Evolutionary conservation across 2,113 vertebrate genomes (phyloP), one percentile per base, ranked within the genome.

Genomic region (Lanius ludovicianus): DNA sequence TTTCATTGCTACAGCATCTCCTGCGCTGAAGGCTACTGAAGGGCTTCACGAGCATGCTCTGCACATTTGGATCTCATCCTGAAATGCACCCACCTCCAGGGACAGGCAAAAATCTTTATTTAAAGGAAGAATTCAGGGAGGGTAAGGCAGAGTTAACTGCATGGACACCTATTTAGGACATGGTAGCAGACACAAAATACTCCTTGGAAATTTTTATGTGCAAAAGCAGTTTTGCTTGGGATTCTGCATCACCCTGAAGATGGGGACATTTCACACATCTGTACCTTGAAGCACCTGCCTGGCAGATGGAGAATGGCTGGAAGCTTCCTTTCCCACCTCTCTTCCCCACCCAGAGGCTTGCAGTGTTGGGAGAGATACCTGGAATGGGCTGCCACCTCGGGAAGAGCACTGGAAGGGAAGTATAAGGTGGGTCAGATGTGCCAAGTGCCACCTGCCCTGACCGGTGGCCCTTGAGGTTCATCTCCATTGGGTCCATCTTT

Each of bases 401-500:
- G 71, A 64, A 49, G 21, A 87, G 41, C 55, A 44, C 27, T 0
- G 3, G n/a, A 42, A 93, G 41, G 67, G 42, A 89, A 35, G 16
- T 8, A 1, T 49, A 42, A 55, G 83, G 76, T 14, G 22, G 52
- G 63, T 63, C 3, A 15, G 76, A 69, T 1, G 6, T 65, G 76
- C 76, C 64, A 63, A 76, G 88, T 3, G 8, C 83, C 0, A 3
- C 65, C 76, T 83, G 86, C 73, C 91, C 84, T 19, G 44, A 92
- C 90, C 7, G 0, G 71, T 86, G 79, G 91, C 90, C 90, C 81
- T 64, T 50, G 86, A 92, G 95, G 94, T 93, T 94, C 85, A 92
- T 93, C 95, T 91, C 90, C 68, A 49, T 30, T 65, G 92, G 95
- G 92, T 87, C 90, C 41, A 4, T 91, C 73, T 92, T 91, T 82